Conservation (phyloP, 2,888 invertebrate genomes). For the Lasius platythorax region DNA sequence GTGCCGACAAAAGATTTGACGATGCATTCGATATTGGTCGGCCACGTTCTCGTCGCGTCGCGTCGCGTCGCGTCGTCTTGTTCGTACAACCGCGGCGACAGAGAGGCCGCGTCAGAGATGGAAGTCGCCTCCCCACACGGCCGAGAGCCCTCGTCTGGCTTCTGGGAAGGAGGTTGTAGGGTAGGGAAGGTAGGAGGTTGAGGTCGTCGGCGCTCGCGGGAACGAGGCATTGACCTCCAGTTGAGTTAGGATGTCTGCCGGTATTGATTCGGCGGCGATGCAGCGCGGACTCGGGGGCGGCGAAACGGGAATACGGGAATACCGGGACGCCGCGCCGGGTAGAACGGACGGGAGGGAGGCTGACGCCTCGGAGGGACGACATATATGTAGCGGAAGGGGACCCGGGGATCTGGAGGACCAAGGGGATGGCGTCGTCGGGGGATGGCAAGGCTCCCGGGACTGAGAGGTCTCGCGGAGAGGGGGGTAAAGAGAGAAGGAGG, state of each 20-base stretch:
- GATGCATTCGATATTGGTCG: conserved; percentile 32
- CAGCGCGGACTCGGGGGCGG: conserved; percentile 79
- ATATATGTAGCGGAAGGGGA: conserved; percentile 59
- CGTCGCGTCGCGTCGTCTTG: conserved; percentile 45
- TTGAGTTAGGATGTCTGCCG: conserved; percentile 87
- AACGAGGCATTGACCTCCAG: conserved; percentile 89
- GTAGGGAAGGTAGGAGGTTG: conserved; percentile 85
- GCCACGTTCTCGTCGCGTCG: conserved; percentile 32
- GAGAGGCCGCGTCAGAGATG: conserved; percentile 34
- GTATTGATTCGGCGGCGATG: conserved; percentile 86
- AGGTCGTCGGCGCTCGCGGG: conserved; percentile 87
- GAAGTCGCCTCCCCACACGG: conserved; percentile 52
- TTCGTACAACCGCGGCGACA: conserved; percentile 20
- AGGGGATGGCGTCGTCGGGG: conserved; percentile 75
- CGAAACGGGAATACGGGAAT: conserved; percentile 80
- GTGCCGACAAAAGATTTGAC: background rate
- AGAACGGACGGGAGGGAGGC: conserved; percentile 53
- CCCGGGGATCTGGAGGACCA: conserved; percentile 84
- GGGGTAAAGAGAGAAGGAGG: conserved; percentile 75
- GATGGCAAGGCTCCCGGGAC: conserved; percentile 81
- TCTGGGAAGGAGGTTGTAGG: conserved; percentile 80
- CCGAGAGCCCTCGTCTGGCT: conserved; percentile 76
- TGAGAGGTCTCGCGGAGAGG: conserved; percentile 79
- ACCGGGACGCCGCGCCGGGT: conserved; percentile 72
- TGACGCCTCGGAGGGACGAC: conserved; percentile 72